A percentile compares a stretch with the other conserved stretches of the same genome.
phyloP scores from a whole-genome alignment of 2,888 invertebrate genomes.

The Oligia strigilis region DNA sequence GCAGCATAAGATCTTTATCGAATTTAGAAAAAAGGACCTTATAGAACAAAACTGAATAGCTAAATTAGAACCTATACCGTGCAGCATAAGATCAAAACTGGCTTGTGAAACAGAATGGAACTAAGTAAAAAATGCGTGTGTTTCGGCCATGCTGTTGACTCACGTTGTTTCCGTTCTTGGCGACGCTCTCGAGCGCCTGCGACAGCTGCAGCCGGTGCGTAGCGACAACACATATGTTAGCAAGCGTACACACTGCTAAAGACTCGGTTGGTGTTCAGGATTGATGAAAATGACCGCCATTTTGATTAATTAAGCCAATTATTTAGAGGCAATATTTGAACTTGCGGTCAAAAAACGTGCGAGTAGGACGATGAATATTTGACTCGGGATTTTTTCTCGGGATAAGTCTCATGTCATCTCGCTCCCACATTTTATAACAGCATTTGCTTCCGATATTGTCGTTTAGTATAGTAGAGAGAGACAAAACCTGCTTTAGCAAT shows the following conservation, averaged over 20 bases:
- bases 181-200: slow-evolving; percentile 93
- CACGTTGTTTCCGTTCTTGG: slow-evolving; percentile 92
- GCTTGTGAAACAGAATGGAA: slow-evolving; percentile 37
- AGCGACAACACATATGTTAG: slow-evolving; percentile 88
- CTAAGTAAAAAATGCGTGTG: slow-evolving; percentile 57
- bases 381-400: background rate
- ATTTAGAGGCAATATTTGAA: background rate
- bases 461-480: background rate
- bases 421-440: background rate
- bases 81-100: slow-evolving; percentile 28
- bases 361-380: background rate
- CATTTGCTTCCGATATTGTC: background rate
- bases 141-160: slow-evolving; percentile 85
- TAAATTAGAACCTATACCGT: slow-evolving; percentile 37
- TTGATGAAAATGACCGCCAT: background rate
- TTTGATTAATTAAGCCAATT: background rate
- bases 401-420: background rate
- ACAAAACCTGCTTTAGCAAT: background rate
- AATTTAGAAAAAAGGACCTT: background rate
- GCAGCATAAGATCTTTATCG: background rate
- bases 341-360: background rate
- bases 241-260: slow-evolving; percentile 80
- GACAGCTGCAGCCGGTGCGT: slow-evolving; percentile 87
- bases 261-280: slow-evolving; percentile 58
- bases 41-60: slow-evolving; percentile 12